phyloP scores from a whole-genome alignment of 2,797 vertebrate genomes.

The Otus scops region DNA sequence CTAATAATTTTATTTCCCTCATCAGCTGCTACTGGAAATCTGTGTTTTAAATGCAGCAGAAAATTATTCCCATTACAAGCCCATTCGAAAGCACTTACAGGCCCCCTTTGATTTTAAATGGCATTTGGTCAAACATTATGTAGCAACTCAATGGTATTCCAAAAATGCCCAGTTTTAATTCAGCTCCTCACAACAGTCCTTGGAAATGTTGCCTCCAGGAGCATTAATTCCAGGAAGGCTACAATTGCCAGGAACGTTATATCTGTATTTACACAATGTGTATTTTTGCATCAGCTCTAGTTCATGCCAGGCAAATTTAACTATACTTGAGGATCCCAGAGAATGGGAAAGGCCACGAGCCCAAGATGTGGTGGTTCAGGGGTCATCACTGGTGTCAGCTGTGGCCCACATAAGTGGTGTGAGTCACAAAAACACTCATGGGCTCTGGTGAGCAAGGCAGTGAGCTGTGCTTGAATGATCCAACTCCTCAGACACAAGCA shows the following conservation, averaged over 20 bases:
- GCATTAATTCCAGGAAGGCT: slow-evolving; percentile 32
- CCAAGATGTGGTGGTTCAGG: not conserved
- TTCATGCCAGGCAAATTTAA: not conserved
- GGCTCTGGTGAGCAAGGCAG: not conserved
- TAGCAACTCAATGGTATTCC: slow-evolving; percentile 10
- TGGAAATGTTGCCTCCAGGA: slow-evolving; percentile 7
- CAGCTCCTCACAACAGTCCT: not conserved
- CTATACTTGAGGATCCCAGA: not conserved
- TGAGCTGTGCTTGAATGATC: not conserved
- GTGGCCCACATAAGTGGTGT: not conserved
- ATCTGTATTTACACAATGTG: slow-evolving; percentile 1
- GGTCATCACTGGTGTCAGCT: not conserved
- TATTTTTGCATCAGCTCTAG: slow-evolving; percentile 1
- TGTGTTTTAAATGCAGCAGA: not conserved
- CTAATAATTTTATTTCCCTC: not conserved
- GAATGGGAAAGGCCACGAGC: not conserved
- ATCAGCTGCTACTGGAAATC: not conserved
- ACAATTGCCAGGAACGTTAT: not conserved
- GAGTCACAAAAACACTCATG: not conserved
- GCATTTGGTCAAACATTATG: slow-evolving; percentile 5
- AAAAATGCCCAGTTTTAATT: not conserved
- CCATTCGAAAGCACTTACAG: not conserved
- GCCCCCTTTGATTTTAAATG: slow-evolving; percentile 23
- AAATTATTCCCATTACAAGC: not conserved
- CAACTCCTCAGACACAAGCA: not conserved